These are phyloP conservation scores for Istiophorus platypterus DNA, from an alignment of 2,113 vertebrate genomes.

Conservation along the genomic window DNA sequence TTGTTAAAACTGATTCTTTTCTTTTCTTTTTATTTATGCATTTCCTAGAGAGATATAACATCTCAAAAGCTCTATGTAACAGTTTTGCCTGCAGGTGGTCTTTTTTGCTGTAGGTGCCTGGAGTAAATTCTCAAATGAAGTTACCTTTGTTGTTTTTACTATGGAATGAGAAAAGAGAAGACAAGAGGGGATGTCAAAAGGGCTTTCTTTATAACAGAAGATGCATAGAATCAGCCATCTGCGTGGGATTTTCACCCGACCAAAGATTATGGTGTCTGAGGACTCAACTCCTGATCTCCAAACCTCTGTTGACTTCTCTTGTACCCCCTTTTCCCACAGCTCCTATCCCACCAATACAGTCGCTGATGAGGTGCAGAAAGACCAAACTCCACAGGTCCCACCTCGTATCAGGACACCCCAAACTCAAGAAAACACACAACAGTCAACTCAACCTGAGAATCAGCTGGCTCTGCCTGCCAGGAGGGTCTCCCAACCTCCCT, in stretches of 20 bases:
- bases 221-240: constrained; percentile 51
- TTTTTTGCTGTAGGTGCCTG: background rate
- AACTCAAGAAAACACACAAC: constrained; percentile 36
- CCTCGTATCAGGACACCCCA: constrained; percentile 54
- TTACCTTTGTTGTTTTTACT: background rate
- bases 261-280: constrained; percentile 7
- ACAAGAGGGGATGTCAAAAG: background rate
- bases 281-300: constrained; percentile 23
- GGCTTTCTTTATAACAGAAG: background rate
- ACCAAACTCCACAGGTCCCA: constrained; percentile 62
- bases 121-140: background rate
- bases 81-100: background rate
- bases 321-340: constrained; percentile 38
- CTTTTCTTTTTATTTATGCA: background rate
- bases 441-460: constrained; percentile 21
- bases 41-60: background rate
- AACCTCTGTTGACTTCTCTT: constrained; percentile 33
- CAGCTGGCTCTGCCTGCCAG: constrained; percentile 33
- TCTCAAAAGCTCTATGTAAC: background rate
- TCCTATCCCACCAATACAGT: constrained; percentile 25
- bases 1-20: background rate
- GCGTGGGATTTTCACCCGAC: constrained; percentile 24
- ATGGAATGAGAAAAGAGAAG: background rate
- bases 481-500: constrained; percentile 10
- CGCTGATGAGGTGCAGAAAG: constrained; percentile 44